Evolutionary conservation across 2,888 invertebrate genomes (phyloP).

Genomic region (Lasioglossum oenotherae): DNA sequence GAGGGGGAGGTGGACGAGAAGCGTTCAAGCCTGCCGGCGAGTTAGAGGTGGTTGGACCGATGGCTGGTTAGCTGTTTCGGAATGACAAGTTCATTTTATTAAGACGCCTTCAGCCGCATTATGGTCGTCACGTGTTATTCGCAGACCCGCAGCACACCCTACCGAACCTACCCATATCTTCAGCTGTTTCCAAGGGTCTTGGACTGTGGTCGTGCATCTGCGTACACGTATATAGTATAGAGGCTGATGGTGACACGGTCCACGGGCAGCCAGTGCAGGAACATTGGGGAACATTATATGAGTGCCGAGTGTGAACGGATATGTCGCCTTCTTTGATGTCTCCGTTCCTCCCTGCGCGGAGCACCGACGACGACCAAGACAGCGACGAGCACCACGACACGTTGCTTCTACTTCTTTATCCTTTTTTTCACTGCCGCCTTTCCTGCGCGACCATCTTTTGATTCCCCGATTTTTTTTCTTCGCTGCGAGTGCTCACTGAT

Average conservation of each 20-base stretch:
- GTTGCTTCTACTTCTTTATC: constrained; percentile 21
- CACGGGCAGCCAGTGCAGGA: constrained; percentile 61
- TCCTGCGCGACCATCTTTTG: constrained; percentile 5
- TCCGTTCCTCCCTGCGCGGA: constrained; percentile 59
- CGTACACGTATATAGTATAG: constrained; percentile 36
- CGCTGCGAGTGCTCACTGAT: neutral
- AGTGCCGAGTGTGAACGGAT: constrained; percentile 82
- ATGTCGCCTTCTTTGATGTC: constrained; percentile 83
- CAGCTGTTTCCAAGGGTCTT: constrained; percentile 37
- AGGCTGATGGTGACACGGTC: constrained; percentile 57
- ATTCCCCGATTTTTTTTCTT: neutral
- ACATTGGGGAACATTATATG: constrained; percentile 67
- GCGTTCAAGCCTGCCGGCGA: constrained; percentile 64
- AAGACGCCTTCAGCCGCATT: constrained; percentile 79
- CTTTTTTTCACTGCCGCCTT: constrained; percentile 18
- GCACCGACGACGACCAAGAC: constrained; percentile 42
- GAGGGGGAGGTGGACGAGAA: constrained; percentile 46
- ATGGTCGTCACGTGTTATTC: constrained; percentile 77
- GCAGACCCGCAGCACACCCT: constrained; percentile 69
- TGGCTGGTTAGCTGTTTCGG: constrained; percentile 76
- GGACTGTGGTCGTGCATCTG: constrained; percentile 42
- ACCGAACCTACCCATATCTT: constrained; percentile 67
- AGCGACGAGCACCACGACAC: constrained; percentile 49
- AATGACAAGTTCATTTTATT: constrained; percentile 83
- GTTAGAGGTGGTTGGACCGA: constrained; percentile 70